Evolutionary conservation across 92 coral and sea anemone genomes (phyloP), one percentile per base, ranked within the genome.

Genomic region (Epizoanthus fatuus): DNA sequence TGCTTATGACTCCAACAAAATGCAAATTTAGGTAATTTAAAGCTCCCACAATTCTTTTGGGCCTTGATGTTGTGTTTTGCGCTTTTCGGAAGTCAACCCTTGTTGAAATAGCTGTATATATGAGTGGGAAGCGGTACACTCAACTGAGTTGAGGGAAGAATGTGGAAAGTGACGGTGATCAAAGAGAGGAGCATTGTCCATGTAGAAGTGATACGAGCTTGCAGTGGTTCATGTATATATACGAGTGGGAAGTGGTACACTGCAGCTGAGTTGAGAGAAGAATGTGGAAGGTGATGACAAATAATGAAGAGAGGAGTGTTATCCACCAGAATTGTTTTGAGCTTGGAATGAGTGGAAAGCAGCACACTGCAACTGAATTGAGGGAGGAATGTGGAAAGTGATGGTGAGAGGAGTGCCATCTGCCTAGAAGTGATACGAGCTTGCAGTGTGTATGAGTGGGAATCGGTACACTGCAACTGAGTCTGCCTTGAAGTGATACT

Each of bases 361-460:
- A 56, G 13, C 67, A 10, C 11, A 35, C 81, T 29, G 35, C 16
- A 56, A 75, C 25, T 35, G 81, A 55, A 66, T 56, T 45, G 37
- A 66, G 13, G 22, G n/a, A 22, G 37, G 66, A 38, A 51, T 55
- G 66, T 32, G 54, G 63, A 10, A 9, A 4, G 15, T 74, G 63
- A 51, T 54, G 49, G n/a, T 52, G 80, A 75, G 52, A 6, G 22
- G 80, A 75, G 66, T 55, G 80, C 60, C 53, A 16, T 56, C 80
- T 11, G 38, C 80, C 45, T 37, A 74, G 49, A 56, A 55, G 42
- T 54, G 80, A 3, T 35, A 66, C 51, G 81, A 75, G 81, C 44
- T 37, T 75, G 35, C 81, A 75, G 35, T 29, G 35, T 29, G 35
- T 29, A 29, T 2, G 35, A 29, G 35, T 29, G 35, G 35, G 35